These are phyloP conservation scores for Mactromeris polynyma DNA, from an alignment of 2,888 invertebrate genomes.

Conservation along the genomic window DNA sequence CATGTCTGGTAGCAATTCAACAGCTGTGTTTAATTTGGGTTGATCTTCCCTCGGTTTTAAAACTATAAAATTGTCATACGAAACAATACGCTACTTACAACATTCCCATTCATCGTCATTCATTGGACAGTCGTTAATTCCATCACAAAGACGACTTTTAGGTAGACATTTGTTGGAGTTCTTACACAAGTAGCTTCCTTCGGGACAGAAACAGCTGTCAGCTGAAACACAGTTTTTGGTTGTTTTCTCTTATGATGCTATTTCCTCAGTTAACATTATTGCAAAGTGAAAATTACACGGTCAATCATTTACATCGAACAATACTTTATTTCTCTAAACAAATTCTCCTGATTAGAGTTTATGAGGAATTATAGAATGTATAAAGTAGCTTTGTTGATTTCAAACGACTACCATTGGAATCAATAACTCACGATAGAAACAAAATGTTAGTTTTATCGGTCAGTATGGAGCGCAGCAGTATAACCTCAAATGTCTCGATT, in stretches of 20 bases:
- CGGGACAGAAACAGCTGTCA: not conserved
- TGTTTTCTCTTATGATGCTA: no score
- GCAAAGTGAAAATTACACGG: not conserved
- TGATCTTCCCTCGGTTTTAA: no score
- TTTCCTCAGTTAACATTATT: not conserved
- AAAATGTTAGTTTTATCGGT: no score
- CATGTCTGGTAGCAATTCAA: no score
- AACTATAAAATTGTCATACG: not conserved
- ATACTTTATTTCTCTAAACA: not conserved
- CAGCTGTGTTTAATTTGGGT: no score
- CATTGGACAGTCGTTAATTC: not conserved
- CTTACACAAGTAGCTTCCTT: not conserved
- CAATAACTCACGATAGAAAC: no score
- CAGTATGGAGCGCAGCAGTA: no score
- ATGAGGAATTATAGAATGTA: not conserved
- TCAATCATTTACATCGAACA: not conserved
- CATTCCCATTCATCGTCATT: slow-evolving; percentile 1
- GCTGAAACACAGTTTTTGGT: not conserved
- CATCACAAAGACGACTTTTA: not conserved
- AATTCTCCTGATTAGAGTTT: not conserved
- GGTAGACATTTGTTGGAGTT: not conserved
- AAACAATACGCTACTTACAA: no score
- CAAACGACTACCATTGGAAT: no score
- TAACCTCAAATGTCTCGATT: no score
- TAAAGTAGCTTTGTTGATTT: not conserved